These are phyloP conservation scores for Ptilodon capucinus DNA, from an alignment of 2,888 invertebrate genomes.

Conservation along the genomic window DNA sequence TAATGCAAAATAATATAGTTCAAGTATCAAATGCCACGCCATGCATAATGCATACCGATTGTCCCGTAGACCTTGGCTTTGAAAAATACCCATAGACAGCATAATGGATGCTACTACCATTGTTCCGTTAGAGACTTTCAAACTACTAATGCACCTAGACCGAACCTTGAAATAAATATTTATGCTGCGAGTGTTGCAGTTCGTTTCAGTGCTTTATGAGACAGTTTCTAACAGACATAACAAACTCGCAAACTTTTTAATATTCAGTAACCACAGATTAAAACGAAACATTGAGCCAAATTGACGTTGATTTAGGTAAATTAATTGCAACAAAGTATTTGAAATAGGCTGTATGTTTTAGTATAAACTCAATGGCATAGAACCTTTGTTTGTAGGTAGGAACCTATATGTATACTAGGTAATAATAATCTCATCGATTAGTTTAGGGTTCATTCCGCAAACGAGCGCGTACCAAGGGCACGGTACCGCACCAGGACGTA, in stretches of 20 bases:
- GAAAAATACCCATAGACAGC: slow-evolving; percentile 3
- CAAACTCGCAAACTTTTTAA: neutral
- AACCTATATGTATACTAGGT: too few species aligned
- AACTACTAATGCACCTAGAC: neutral
- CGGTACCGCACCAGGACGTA: slow-evolving; percentile 75
- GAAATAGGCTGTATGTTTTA: neutral
- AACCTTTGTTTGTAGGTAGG: slow-evolving; percentile 51
- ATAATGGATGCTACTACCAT: neutral
- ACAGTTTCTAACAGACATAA: slow-evolving; percentile 1
- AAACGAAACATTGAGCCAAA: neutral
- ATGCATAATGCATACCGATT: neutral
- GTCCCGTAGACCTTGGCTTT: neutral
- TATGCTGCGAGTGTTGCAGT: neutral
- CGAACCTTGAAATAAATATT: neutral
- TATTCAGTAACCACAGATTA: slow-evolving; percentile 1
- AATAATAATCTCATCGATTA: slow-evolving; percentile 63
- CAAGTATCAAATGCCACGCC: neutral
- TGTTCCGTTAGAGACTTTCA: neutral
- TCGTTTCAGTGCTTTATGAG: neutral
- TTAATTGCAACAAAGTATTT: slow-evolving; percentile 3
- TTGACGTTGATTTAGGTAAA: neutral
- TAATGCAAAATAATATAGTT: neutral
- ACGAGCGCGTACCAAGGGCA: slow-evolving; percentile 68
- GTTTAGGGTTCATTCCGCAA: slow-evolving; percentile 55
- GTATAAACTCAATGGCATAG: slow-evolving; percentile 12